phyloP scores from a whole-genome alignment of 2,888 invertebrate genomes.

The Cantharis rufa region DNA sequence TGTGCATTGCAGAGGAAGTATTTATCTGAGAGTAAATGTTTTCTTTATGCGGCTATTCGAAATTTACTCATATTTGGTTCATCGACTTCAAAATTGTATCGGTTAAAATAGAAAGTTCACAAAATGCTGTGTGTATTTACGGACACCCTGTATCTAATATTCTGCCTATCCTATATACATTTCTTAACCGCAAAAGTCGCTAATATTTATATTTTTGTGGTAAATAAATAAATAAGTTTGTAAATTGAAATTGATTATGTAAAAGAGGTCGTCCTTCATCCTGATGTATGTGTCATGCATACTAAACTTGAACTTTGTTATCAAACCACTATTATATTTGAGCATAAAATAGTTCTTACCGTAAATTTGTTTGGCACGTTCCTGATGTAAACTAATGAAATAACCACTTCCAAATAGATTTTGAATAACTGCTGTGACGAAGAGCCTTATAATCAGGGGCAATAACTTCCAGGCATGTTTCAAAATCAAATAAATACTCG shows the following conservation, averaged over 20 bases:
- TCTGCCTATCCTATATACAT: no score
- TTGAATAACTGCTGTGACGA: background rate
- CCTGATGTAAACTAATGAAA: conserved; percentile 78
- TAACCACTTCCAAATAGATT: conserved; percentile 64
- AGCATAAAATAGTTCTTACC: conserved; percentile 63
- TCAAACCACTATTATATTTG: background rate
- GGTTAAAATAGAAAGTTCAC: no score
- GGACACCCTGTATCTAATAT: background rate
- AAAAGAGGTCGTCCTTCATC: background rate
- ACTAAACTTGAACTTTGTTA: background rate
- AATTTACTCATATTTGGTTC: no score
- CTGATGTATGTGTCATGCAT: background rate
- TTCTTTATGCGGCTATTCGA: no score
- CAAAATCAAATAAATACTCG: conserved; percentile 66
- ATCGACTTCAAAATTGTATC: no score
- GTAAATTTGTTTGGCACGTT: conserved; percentile 80
- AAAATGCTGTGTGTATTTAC: background rate
- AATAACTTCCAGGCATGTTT: conserved; percentile 72
- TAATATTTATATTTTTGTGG: background rate
- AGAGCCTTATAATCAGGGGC: conserved; percentile 72
- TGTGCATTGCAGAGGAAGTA: no score
- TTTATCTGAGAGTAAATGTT: no score
- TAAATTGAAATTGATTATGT: background rate
- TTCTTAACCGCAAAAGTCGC: background rate
- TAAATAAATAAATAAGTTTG: background rate